These are phyloP conservation scores for Microchirus variegatus DNA, from an alignment of 2,797 vertebrate genomes.

Conservation along the genomic window DNA sequence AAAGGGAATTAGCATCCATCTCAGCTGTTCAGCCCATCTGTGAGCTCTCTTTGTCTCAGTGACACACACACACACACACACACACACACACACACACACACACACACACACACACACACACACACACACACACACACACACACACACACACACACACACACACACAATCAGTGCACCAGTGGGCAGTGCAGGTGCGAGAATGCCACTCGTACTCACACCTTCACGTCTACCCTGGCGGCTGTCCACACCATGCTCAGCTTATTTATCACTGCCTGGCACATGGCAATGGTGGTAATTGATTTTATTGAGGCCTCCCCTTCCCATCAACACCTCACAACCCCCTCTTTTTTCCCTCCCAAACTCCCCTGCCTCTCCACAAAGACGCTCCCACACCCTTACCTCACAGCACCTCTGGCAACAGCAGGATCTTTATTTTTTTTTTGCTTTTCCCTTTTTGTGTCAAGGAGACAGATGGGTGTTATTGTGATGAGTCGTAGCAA, in stretches of 20 bases:
- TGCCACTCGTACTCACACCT: slow-evolving; percentile 70
- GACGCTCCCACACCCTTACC: slow-evolving; percentile 6
- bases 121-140: slow-evolving; percentile 9
- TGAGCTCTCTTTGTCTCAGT: slow-evolving; percentile 25
- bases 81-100: slow-evolving; percentile 4
- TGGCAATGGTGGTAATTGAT: slow-evolving; percentile 68
- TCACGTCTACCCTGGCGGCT: slow-evolving; percentile 59
- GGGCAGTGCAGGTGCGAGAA: slow-evolving; percentile 57
- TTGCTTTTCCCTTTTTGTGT: slow-evolving; percentile 17
- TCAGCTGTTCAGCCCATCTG: slow-evolving; percentile 56
- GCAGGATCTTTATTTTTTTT: background rate
- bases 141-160: slow-evolving; percentile 13
- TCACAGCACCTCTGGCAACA: slow-evolving; percentile 10
- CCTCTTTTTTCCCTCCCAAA: slow-evolving; percentile 5
- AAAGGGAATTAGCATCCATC: slow-evolving; percentile 46
- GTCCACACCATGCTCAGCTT: slow-evolving; percentile 61
- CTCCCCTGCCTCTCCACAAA: slow-evolving; percentile 13
- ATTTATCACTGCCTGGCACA: slow-evolving; percentile 69
- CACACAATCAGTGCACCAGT: slow-evolving; percentile 32
- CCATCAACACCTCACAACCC: slow-evolving; percentile 25
- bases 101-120: slow-evolving; percentile 3
- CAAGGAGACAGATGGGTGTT: slow-evolving; percentile 26
- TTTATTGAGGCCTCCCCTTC: slow-evolving; percentile 54
- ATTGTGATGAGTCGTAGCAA: slow-evolving; percentile 24
- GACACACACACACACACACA: slow-evolving; percentile 24